Evolutionary conservation across 2,888 invertebrate species (phyloP), one percentile per base, ranked within the genome.

Genomic region (Chrysodeixis includens): DNA sequence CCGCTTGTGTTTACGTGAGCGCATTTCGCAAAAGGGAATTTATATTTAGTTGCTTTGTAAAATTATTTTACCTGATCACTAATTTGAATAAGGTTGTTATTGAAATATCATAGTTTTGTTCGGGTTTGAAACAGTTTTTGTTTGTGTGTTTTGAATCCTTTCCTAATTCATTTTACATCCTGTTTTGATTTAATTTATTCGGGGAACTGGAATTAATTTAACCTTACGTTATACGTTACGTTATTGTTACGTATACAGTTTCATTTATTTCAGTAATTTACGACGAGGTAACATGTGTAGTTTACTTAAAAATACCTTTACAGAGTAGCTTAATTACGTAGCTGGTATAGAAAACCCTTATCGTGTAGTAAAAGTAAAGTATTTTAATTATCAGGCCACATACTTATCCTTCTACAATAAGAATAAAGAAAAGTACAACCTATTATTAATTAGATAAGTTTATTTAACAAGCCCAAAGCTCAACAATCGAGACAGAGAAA

Each of bases 1-100:
- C 88, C 90, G 90, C 83, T 83, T 87, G 82, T 82, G 84, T 84
- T 88, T 88, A 90, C 90, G 89, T 92, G 90, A 88, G 83, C 81
- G 83, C 82, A 79, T 87, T 88, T 86, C 83, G 75, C 86, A 88
- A 78, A 81, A 76, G 69, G 69, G 77, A 74, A 81, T 83, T 81
- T 83, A 83, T 83, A 83, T 81, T 74, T 76, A 71, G 65, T 79
- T 66, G 55, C 18, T 67, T 64, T 56, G 61, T 51, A 40, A 60
- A 67, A 71, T 71, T 16, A 69, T 72, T 66, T 64, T 58, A 64
- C 51, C 63, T 54, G 60, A 44, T 52, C 54, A 32, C 14, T 56
- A 51, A 44, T 66, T 14, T 35, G 20, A 18, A 30, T 32, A 16
- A 20, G 22, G 57, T 61, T 61, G 7, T 22, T 35, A 32, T 18